phyloP scores from a whole-genome alignment of 2,113 vertebrate species.

The Lathamus discolor region DNA sequence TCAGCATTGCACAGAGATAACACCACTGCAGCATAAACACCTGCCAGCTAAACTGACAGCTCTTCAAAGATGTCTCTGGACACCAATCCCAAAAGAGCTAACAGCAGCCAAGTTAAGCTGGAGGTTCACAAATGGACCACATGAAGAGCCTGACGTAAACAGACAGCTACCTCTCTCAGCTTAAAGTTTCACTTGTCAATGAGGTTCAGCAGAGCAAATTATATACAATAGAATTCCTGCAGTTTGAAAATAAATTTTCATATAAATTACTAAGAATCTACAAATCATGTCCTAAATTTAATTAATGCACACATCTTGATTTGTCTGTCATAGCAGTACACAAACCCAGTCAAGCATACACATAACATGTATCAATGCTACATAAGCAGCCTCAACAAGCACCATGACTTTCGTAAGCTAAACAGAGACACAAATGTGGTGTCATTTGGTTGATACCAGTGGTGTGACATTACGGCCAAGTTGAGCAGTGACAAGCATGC shows the following conservation, averaged over 20 bases:
- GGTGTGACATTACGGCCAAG: background rate
- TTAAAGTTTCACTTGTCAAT: background rate
- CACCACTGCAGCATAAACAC: background rate
- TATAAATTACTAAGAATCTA: background rate
- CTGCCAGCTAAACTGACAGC: slow-evolving; percentile 35
- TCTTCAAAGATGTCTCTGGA: background rate
- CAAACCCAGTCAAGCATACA: background rate
- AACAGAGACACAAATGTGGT: background rate
- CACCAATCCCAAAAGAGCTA: background rate
- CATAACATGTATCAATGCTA: background rate
- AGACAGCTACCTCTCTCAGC: background rate
- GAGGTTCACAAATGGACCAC: background rate
- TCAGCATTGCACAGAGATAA: background rate
- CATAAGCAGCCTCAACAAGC: background rate
- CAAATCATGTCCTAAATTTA: background rate
- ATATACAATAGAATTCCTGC: rapidly evolving
- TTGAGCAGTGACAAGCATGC: background rate
- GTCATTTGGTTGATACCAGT: background rate
- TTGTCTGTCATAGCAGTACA: background rate
- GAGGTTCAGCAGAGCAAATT: background rate
- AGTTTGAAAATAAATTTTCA: background rate
- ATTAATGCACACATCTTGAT: rapidly evolving
- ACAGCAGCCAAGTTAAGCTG: background rate
- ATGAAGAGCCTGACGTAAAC: background rate
- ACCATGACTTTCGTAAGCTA: background rate